Evolutionary conservation across 1,140 invertebrate genomes (phyloP), one percentile per base, ranked within the genome.

Genomic region (Anoplolepis gracilipes): DNA sequence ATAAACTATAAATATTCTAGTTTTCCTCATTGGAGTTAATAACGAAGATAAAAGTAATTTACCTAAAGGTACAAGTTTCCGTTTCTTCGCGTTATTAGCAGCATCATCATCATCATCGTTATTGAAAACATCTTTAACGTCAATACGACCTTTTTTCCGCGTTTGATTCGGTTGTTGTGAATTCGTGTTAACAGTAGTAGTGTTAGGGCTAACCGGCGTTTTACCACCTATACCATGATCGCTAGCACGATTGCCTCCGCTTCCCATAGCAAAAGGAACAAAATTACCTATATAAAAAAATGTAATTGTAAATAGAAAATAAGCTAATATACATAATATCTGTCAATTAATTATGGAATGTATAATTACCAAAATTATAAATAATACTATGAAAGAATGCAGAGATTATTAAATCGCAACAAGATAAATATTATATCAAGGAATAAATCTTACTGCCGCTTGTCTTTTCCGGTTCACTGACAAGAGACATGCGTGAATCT

Each of bases 91-190:
- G 87, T 95, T 95, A 88, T 95, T 96, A 64, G 94, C 93, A 87
- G 96, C 96, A 69, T 98, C 97, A 87, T 98, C 97, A 91, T 98
- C 98, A 88, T 99, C 98, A 88, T 98, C 98, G 82, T 97, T 98
- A 94, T 98, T 98, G 92, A 99, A 99, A 2, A 99, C 98, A 90
- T 98, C 98, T 77, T 97, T 97, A 0, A 98, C 96, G 85, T 98
- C 97, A 28, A 98, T 96, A 90, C 97, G 97, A 90, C 97, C 97
- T 88, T 97, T 97, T 90, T 97, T 97, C 69, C 92, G 94, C 0
- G 89, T 84, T 59, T 93, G 88, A 90, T 90, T 93, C 1, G 90
- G n/a, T 16, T 92, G 92, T 59, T 93, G 92, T 3, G 90, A 70
- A 85, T 88, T 93, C 0, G 75, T 46, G 86, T 89, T 92, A 33